These are phyloP conservation scores for Nomada fabriciana DNA, from an alignment of 2,888 invertebrate species.

Conservation along the genomic window DNA sequence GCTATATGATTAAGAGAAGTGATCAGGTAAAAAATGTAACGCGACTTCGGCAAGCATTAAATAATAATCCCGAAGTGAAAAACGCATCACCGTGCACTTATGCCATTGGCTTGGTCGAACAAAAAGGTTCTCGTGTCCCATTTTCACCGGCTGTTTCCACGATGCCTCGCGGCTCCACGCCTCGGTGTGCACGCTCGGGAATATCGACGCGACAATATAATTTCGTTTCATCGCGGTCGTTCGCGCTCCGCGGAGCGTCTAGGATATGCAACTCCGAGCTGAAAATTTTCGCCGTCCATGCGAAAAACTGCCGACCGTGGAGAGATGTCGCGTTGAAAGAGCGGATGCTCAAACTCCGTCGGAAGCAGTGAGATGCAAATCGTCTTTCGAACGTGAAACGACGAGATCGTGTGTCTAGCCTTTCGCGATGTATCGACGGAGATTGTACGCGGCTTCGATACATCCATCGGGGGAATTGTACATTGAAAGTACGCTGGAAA, in stretches of 20 bases:
- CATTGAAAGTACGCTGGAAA: not conserved
- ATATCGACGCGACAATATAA: constrained; percentile 53
- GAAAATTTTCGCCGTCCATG: constrained; percentile 40
- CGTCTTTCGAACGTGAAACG: constrained; percentile 39
- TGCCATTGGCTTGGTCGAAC: not conserved
- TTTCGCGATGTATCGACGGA: constrained; percentile 3
- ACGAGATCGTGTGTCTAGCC: constrained; percentile 7
- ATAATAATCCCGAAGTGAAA: too few relatives aligned
- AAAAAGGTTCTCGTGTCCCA: not conserved
- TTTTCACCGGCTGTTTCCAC: constrained; percentile 20
- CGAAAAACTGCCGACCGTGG: constrained; percentile 46
- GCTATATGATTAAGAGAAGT: too few relatives aligned
- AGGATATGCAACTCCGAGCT: constrained; percentile 22
- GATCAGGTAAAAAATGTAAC: too few relatives aligned
- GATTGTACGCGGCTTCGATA: not conserved
- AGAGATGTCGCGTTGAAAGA: constrained; percentile 10
- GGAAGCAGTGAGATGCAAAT: constrained; percentile 25
- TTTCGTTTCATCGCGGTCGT: constrained; percentile 58
- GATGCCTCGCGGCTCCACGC: constrained; percentile 9
- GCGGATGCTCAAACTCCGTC: constrained; percentile 1
- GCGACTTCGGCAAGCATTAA: too few relatives aligned
- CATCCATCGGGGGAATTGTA: constrained; percentile 17
- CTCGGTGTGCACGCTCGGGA: constrained; percentile 15
- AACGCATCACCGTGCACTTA: too few relatives aligned
- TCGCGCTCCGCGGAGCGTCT: constrained; percentile 50